phyloP scores from a whole-genome alignment of 2,888 invertebrate genomes.

The Chironomus tentans region DNA sequence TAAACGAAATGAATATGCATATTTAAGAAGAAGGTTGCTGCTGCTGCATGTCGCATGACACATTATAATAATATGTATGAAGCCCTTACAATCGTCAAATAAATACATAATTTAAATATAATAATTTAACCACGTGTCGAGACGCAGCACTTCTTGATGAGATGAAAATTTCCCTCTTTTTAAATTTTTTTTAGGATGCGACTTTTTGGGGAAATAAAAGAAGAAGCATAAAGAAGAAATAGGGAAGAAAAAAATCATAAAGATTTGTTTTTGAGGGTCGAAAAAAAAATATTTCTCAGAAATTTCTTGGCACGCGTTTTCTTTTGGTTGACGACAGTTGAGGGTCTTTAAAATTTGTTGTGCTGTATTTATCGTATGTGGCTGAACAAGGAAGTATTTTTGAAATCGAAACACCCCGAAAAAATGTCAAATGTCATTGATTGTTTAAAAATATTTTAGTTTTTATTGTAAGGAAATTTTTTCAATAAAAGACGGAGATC shows the following conservation, averaged over 20 bases:
- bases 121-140: conserved; percentile 27
- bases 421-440: conserved; percentile 19
- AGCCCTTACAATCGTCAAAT: conserved; percentile 2
- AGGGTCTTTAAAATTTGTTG: conserved; percentile 12
- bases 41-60: not conserved
- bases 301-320: conserved; percentile 17
- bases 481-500: not conserved
- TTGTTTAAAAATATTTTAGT: not conserved
- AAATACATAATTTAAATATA: conserved; percentile 22
- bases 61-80: not conserved
- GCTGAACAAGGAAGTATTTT: not conserved
- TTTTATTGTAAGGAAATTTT: not conserved
- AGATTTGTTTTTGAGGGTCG: conserved; percentile 18
- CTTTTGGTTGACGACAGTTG: not conserved
- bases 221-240: not conserved
- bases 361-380: not conserved
- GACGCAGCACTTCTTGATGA: not conserved
- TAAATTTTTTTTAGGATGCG: not conserved
- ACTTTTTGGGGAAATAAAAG: not conserved
- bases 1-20: not conserved
- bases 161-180: not conserved
- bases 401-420: not conserved
- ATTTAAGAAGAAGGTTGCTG: not conserved
- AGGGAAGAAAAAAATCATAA: conserved; percentile 5
- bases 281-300: not conserved